A percentile compares a stretch with the other conserved stretches of the same genome.
These are phyloP conservation scores for Rhingia rostrata DNA, from an alignment of 2,888 invertebrate species.

Conservation along the genomic window DNA sequence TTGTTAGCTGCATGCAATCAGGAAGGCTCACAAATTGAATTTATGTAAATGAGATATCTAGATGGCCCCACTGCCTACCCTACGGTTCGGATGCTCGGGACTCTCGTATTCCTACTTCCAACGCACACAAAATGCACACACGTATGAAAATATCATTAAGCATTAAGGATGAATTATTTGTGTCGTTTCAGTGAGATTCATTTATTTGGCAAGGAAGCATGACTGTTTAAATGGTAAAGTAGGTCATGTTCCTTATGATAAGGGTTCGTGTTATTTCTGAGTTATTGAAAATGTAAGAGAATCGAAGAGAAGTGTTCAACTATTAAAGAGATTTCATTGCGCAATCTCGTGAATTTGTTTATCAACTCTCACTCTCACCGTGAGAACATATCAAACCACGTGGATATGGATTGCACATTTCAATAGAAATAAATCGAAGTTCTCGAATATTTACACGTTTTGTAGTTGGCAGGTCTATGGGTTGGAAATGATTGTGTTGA, in stretches of 20 bases:
- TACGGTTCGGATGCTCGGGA: constrained; percentile 21
- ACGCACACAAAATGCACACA: constrained; percentile 14
- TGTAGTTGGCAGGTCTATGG: not conserved
- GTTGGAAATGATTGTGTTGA: constrained; percentile 7
- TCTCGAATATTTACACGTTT: constrained; percentile 39
- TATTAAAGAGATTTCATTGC: constrained; percentile 1
- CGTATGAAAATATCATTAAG: constrained; percentile 77
- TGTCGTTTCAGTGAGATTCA: constrained; percentile 28
- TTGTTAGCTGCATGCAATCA: constrained; percentile 45
- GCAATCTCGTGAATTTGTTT: constrained; percentile 47
- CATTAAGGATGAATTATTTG: constrained; percentile 78
- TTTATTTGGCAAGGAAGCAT: constrained; percentile 21
- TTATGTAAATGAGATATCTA: constrained; percentile 75
- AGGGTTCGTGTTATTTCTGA: not conserved
- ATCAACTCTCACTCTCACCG: constrained; percentile 21
- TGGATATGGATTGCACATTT: constrained; percentile 32
- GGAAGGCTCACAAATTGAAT: constrained; percentile 74
- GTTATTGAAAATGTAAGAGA: constrained; percentile 17
- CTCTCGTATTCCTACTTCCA: constrained; percentile 1
- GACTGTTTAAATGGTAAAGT: constrained; percentile 19
- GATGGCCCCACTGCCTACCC: constrained; percentile 33
- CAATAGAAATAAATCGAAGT: constrained; percentile 30
- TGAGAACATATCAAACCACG: constrained; percentile 36
- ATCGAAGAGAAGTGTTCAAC: constrained; percentile 11
- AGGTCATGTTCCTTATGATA: constrained; percentile 47